Evolutionary conservation across 2,888 invertebrate species (phyloP), one percentile per base, ranked within the genome.

Genomic region (Amphipoea oculea): DNA sequence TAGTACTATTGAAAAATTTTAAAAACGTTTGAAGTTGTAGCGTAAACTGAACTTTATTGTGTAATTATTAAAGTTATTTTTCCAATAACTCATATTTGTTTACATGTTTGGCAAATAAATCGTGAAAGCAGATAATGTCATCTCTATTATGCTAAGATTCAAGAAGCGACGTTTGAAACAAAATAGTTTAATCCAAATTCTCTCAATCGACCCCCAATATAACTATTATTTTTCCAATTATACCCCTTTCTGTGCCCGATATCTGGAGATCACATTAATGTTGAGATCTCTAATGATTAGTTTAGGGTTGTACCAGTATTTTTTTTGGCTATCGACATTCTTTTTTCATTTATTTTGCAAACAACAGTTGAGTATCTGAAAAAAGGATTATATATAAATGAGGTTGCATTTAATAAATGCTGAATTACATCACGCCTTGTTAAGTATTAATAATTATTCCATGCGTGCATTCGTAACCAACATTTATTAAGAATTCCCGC

Each of bases 201-300:
- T 23, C 20, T 68, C 60, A 23, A 62, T 75, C 12, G 29, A 9
- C 11, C 42, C 23, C 17, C 68, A 68, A 69, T 60, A 63, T 45
- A 17, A 23, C 42, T 67, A 68, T 71, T 67, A 60, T 73, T 67
- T 20, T n/a, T 11, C 67, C 65, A 80, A 86, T 80, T 73, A 77
- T 70, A 68, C 36, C 23, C 11, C 74, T 67, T 82, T 78, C 65
- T 40, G 45, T 68, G 40, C 17, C 74, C 65, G 17, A 74, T 68
- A 83, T 40, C 29, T 20, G 63, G 23, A 68, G 57, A 78, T 83
- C 71, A 69, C 57, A 62, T 42, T 54, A 40, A 72, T 83, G 60
- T 65, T 71, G 5, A 65, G 67, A 74, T 72, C 83, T 71, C 83
- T 72, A 4, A 45, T 12, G 65, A 74, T 36, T 14, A 20, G 2